Evolutionary conservation across 1,140 invertebrate genomes (phyloP), one percentile per base, ranked within the genome.

Genomic region (Dryas iulia): DNA sequence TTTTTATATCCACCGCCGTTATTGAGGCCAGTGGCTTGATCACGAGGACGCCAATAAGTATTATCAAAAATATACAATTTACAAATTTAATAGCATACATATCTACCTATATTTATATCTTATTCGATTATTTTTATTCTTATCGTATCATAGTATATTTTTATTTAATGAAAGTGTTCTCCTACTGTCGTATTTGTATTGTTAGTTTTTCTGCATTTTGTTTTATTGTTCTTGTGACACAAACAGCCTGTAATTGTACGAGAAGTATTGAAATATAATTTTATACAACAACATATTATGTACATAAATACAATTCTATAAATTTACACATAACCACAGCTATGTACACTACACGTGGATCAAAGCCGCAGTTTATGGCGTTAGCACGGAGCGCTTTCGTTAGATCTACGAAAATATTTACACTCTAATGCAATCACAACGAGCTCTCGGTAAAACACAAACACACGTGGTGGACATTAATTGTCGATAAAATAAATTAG

Each of bases 401-500:
- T 66, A 66, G 54, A 47, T 64, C 26, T 58, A 47, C 24, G 39
- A 56, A 25, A 70, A 64, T 63, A 65, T 69, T 70, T 39, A 70
- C 56, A 24, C 35, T 35, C 53, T 30, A 54, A n/a, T 12, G 53
- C 24, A 33, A 63, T 31, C 57, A 59, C 53, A 35, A 62, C 23
- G 5, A 30, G 18, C 52, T 58, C 18, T 52, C 25, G 26, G 33
- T n/a, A 10, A 53, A 5, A 30, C 52, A 26, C 18, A 56, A 56
- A 59, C 63, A 63, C 31, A n/a, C 7, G 30, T 14, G 30, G 57
- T 25, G 33, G 26, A 60, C 24, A 59, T 60, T 59, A 18, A 14
- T 12, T 26, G 21, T 54, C 56, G 30, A 61, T 62, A 68, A 53
- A 71, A 47, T 26, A 72, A 47, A 47, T 71, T 78, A 77, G 72